Conservation (phyloP, 2,113 vertebrate species). For the Pomatorhinus ruficollis region DNA sequence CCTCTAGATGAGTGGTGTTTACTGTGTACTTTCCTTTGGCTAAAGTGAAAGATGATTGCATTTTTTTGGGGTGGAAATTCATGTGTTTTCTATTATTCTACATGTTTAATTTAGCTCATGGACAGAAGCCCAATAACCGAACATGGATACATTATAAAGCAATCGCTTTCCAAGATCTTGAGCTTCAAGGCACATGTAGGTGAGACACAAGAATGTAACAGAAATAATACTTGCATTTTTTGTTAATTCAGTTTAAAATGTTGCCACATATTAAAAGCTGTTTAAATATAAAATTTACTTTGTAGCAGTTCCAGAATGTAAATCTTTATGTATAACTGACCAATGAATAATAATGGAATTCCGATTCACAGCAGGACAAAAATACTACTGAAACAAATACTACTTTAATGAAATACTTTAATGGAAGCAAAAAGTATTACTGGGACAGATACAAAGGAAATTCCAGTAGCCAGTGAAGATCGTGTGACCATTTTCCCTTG, state of each 20-base stretch:
- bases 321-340: not conserved
- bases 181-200: not conserved
- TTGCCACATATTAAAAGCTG: not conserved
- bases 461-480: not conserved
- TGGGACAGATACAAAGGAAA: not conserved
- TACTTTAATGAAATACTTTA: constrained; percentile 5
- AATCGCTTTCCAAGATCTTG: not conserved
- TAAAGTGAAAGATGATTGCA: not conserved
- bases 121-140: not conserved
- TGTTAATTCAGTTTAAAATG: not conserved
- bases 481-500: not conserved
- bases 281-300: constrained; percentile 26
- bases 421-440: not conserved
- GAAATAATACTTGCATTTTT: not conserved
- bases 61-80: not conserved
- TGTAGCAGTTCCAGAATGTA: not conserved
- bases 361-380: not conserved
- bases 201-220: not conserved
- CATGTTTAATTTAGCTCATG: constrained; percentile 17
- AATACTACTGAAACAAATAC: not conserved
- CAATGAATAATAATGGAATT: not conserved
- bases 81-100: constrained; percentile 8
- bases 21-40: not conserved
- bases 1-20: not conserved
- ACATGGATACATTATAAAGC: not conserved